Base-by-base conservation (phyloP, 2,888 invertebrate species). In the Troides oblongomaculatus region DNA sequence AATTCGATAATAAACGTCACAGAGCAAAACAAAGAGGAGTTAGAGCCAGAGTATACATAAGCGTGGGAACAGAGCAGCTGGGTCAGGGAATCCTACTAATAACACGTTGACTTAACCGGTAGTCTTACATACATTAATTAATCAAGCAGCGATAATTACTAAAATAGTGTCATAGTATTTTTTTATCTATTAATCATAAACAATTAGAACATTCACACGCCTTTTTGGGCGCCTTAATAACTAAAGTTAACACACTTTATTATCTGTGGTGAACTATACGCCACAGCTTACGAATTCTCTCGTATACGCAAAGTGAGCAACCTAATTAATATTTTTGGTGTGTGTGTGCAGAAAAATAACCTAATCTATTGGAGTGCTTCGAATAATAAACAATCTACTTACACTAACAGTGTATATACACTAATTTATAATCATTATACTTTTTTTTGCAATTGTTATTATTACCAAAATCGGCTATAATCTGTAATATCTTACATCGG, bases 231-330 rank as follows among this genome's bases (percentile, higher is more conserved):
- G 53, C 53, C 53, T 53, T 53, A 53, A 53, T 53, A 17, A 18
- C 17, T 53, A 39, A 18, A 36, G 36, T 61, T 30, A 50, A 60
- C n/a, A n/a, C n/a, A 2, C 30, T 60, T n/a, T 30, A 46, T 46
- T 25, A 36, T 60, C 50, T 50, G 50, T n/a, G 25, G 30, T 65
- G 21, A 66, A 58, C 57, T 65, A 46, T 7, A 59, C 46, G 30
- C 43, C 30, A 50, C 23, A 21, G 10, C 21, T 12, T 21, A 36
- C 62, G n/a, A 36, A 77, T 75, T 76, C 72, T 65, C 66, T 70
- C 57, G 60, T 64, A 58, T 60, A 71, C 64, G 62, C 21, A 56
- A 56, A 5, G 25, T 62, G 62, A 66, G 62, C 58, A 66, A 62
- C 6, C 1, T 58, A 62, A 65, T 12, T 50, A 18, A 60, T 39